phyloP scores from a whole-genome alignment of 92 coral and sea anemone genomes.

The Paramuricea clavata region DNA sequence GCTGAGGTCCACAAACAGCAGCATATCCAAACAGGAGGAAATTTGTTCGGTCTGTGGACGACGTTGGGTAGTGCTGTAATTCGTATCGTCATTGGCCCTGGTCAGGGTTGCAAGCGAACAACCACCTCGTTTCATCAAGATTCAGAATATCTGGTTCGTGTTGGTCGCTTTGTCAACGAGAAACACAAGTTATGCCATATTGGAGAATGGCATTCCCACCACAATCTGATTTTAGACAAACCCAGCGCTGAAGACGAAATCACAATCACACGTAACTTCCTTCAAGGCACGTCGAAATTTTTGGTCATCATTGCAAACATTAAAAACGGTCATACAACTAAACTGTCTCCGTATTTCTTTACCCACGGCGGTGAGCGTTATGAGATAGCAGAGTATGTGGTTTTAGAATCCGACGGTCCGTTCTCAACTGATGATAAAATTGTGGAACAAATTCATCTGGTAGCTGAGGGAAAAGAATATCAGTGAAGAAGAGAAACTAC shows the following conservation, averaged over 20 bases:
- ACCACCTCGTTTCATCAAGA: conserved; percentile 83
- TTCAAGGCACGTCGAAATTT: conserved; percentile 75
- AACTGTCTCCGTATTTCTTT: conserved; percentile 38
- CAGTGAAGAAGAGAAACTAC: neutral
- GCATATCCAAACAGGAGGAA: conserved; percentile 69
- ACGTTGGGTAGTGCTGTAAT: conserved; percentile 65
- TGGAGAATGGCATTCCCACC: conserved; percentile 98
- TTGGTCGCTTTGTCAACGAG: conserved; percentile 73
- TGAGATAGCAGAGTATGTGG: conserved; percentile 7
- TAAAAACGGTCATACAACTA: neutral
- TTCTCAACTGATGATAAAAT: neutral
- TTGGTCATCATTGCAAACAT: conserved; percentile 85
- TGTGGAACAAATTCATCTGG: neutral
- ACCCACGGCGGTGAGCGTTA: neutral
- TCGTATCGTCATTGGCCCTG: conserved; percentile 90
- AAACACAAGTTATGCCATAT: conserved; percentile 83
- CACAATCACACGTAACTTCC: conserved; percentile 77
- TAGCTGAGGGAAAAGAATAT: neutral
- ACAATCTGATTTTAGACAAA: conserved; percentile 66
- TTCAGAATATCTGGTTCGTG: conserved; percentile 71
- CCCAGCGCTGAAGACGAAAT: conserved; percentile 84
- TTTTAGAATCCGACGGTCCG: conserved; percentile 23
- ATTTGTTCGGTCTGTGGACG: conserved; percentile 87
- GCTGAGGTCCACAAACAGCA: conserved; percentile 36
- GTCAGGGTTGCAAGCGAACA: conserved; percentile 68